Base-by-base conservation (phyloP, 2,888 invertebrate genomes). In the Campoplex capitator region DNA sequence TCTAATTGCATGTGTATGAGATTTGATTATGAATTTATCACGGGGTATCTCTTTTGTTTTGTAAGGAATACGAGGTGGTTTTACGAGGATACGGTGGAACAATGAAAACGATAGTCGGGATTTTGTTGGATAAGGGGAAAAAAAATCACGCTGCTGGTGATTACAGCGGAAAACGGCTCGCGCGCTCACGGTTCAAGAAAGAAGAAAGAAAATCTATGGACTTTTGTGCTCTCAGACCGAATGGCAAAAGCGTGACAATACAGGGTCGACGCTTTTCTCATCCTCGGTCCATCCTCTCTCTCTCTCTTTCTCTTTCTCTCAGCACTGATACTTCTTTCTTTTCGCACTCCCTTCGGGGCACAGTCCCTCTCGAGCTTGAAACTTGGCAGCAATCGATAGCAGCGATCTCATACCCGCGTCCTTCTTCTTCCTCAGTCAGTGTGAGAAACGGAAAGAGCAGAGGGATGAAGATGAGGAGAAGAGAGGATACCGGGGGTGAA, bases 151-250 rank as follows among this genome's bases (percentile, higher is more conserved):
- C 62, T 62, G 62, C 32, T 38, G 83, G 58, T 62, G 77, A 80
- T 78, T 76, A 58, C 80, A 78, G 79, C 70, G 81, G 84, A 78
- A 83, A 90, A 91, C 11, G 54, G 51, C 58, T 79, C 23, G 89
- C 89, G 88, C 89, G 89, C 89, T 87, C 89, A 89, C 88, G 89
- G 87, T 48, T 35, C 74, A 71, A 79, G 74, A 79, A 68, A 11
- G 58, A 58, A 23, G 2, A 62, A 42, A 71, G 71, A 76, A 83
- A 83, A 81, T 81, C 35, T 67, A 67, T 68, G 81, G 38, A 74
- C 51, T 38, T 65, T 74, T 74, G 62, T 81, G n/a, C 35, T 73
- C 74, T 42, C 74, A 8, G 28, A 48, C 56, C 67, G 79, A 51
- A 87, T 87, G 56, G 75, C 82, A 58, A 79, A 79, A 82, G 65